Base-by-base conservation (phyloP, 2,113 vertebrate genomes). In the Tupaia chinensis region DNA sequence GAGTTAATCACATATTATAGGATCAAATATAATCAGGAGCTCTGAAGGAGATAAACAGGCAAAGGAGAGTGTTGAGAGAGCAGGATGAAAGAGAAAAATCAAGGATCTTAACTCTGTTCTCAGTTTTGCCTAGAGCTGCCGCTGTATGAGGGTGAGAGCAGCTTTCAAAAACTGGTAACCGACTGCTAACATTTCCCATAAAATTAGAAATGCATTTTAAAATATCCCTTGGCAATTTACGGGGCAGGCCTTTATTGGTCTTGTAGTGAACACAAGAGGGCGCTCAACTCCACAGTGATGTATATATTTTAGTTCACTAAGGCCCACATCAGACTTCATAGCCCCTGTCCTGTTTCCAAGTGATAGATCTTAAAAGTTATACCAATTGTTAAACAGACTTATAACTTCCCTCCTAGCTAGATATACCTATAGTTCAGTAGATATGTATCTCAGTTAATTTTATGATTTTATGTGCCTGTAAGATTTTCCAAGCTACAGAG, bases 181-280 rank as follows among this genome's bases (percentile, higher is more conserved):
- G 84, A 72, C 85, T 89, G 80, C 72, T 60, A 20, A 80, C 79
- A 60, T 53, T 70, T 60, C 17, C 15, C 65, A 60, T 82, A n/a
- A 85, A 78, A 68, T 44, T 66, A 77, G n/a, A 89, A 86, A 61
- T 9, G 12, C 0, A 0, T 70, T 93, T 85, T 27, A 69, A 96
- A 90, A 90, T 10, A 76, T 0, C 25, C 17, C 34, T 61, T 63
- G 79, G 16, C n/a, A 95, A 76, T 60, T 82, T 25, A 4, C 22
- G 15, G 58, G 85, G 53, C 22, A 16, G 0, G 10, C 70, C 20
- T 29, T 60, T 70, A 79, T 68, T 80, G 29, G 23, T 54, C 72
- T 76, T 0, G 0, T 7, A 54, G 25, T 78, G 92, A 92, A 63
- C 97, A 95, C 97, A 60, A 97, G 97, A 95, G 97, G 97, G 97